Evolutionary conservation across 2,113 vertebrate species (phyloP).

Genomic region (Oreotrochilus melanogaster): DNA sequence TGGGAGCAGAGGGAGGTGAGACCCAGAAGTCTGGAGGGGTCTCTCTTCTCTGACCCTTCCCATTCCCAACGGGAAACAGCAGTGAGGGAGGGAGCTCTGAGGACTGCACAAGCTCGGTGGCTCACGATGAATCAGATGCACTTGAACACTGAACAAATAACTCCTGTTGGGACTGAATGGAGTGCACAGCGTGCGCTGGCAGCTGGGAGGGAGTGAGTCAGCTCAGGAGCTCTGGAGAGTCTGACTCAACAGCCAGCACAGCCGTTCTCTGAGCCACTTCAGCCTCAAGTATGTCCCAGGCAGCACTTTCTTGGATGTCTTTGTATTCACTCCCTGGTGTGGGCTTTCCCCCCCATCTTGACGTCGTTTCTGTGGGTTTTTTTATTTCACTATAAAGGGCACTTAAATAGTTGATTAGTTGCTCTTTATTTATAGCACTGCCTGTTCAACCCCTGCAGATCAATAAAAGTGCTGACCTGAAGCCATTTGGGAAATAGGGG

Average conservation of each 20-base stretch:
- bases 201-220: background rate
- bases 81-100: background rate
- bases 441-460: background rate
- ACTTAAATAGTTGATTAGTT: conserved; percentile 1
- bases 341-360: background rate
- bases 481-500: accelerated
- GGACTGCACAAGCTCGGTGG: background rate
- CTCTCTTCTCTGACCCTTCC: background rate
- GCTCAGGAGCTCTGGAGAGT: background rate
- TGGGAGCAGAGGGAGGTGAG: background rate
- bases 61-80: background rate
- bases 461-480: background rate
- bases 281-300: background rate
- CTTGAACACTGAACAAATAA: background rate
- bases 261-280: background rate
- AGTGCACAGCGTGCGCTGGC: accelerated
- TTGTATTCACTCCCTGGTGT: background rate
- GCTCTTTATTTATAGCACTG: background rate
- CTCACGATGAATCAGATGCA: background rate
- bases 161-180: background rate
- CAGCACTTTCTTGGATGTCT: background rate
- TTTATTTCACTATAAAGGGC: conserved; percentile 11
- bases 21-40: background rate
- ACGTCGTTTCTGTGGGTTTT: background rate
- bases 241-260: background rate